Percentiles rank a stretch among this genome's conserved stretches.
phyloP scores from a whole-genome alignment of 2,113 vertebrate genomes.

The Platysteira castanea region DNA sequence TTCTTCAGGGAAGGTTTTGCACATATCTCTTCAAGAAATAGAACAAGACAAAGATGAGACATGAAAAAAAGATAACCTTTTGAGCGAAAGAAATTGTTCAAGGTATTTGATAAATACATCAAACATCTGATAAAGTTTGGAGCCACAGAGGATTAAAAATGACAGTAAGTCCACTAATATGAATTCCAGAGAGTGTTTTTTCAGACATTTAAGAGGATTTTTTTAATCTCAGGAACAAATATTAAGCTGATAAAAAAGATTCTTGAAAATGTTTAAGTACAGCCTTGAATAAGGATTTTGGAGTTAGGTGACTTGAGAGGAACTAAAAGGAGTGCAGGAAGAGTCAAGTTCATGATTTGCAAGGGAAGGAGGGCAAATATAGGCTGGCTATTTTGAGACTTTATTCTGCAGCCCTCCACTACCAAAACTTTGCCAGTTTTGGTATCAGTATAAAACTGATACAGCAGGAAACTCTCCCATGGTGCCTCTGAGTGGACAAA shows the following conservation, averaged over 20 bases:
- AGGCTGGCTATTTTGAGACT: not conserved
- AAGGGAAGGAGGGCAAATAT: not conserved
- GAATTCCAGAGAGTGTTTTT: not conserved
- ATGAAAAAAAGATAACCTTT: not conserved
- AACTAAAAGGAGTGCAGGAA: not conserved
- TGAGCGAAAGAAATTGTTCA: not conserved
- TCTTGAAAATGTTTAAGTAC: not conserved
- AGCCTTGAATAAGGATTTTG: not conserved
- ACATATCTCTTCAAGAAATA: not conserved
- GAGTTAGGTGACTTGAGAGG: not conserved
- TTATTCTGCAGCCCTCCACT: not conserved
- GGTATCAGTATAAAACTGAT: too few species aligned
- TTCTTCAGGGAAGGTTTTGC: not conserved
- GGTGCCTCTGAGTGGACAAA: not conserved
- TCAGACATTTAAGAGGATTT: not conserved
- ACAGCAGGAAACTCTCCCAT: not conserved
- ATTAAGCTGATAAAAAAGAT: not conserved
- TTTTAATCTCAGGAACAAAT: not conserved
- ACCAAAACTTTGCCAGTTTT: not conserved
- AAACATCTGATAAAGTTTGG: not conserved
- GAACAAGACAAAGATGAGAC: not conserved
- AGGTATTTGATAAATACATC: not conserved
- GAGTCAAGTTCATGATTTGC: not conserved
- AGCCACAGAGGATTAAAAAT: not conserved
- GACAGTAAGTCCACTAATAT: not conserved